Evolutionary conservation across 2,888 invertebrate genomes (phyloP), one percentile per base, ranked within the genome.

Genomic region (Stomorhina lunata): DNA sequence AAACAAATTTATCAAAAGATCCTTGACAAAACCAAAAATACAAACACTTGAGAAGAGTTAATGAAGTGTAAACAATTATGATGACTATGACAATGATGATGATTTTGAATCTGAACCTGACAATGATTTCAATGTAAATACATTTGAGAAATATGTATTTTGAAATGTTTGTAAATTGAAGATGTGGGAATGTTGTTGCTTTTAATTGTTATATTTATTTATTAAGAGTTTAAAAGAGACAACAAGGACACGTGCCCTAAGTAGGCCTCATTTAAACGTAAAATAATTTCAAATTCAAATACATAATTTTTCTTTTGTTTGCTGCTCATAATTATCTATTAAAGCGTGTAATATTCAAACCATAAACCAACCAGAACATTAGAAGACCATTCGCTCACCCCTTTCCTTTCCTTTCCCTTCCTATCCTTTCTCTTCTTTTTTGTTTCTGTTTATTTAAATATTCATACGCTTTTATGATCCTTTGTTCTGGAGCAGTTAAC

Each of bases 51-150:
- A 68, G 66, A 6, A 83, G 85, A 85, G 86, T 87, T 85, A 88
- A 88, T 88, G 88, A 88, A 88, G 86, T 85, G 88, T 85, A 85
- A 73, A 61, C 34, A 80, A 80, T 79, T 78, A 72, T 72, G 63
- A 61, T 68, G 76, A 48, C 65, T 4, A 27, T 15, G 53, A 15
- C 15, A 15, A 17, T 57, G 57, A 55, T 61, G 76, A 1, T 37
- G 37, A 37, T 37, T 9, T 12, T 43, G 43, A 43, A 15, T n/a
- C n/a, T 55, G 29, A 57, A 65, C 48, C 65, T 79, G 79, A 65
- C 34, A 20, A 68, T 72, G 79, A 80, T 80, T 80, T 80, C 40
- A 61, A 72, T 80, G 66, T 68, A 69, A 69, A 77, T 61, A 69
- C 34, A n/a, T n/a, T n/a, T n/a, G n/a, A 50, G 43, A 40, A 32